A percentile compares a stretch with the other conserved stretches of the same genome.
Evolutionary conservation across 2,888 invertebrate genomes (phyloP).

Genomic region (Cephus nigrinus): DNA sequence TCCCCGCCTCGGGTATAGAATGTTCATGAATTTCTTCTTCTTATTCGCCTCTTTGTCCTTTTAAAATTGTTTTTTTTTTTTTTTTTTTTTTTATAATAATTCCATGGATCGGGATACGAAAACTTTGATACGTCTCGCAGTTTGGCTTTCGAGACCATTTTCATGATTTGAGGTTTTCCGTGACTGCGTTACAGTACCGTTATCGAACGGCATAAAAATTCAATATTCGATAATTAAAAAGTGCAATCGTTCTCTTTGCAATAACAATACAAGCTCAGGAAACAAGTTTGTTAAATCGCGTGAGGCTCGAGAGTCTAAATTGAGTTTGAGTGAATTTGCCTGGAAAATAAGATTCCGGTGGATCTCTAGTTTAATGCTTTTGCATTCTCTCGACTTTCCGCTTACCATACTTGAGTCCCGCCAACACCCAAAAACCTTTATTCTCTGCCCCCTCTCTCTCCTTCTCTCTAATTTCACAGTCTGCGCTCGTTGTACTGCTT

Average conservation of each 20-base stretch:
- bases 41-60: not conserved
- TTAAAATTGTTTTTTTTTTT: too few species aligned
- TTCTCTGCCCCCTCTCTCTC: too few species aligned
- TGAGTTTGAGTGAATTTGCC: constrained; percentile 18
- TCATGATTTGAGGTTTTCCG: not conserved
- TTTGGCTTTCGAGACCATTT: too few species aligned
- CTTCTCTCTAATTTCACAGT: too few species aligned
- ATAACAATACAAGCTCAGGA: not conserved
- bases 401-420: not conserved
- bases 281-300: not conserved
- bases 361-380: not conserved
- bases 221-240: not conserved
- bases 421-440: not conserved
- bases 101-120: too few species aligned
- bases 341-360: constrained; percentile 13
- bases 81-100: too few species aligned
- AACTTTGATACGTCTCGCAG: too few species aligned
- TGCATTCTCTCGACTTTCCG: not conserved
- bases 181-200: not conserved
- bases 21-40: not conserved
- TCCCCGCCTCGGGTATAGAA: not conserved
- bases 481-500: too few species aligned
- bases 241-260: not conserved
- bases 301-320: constrained; percentile 3
- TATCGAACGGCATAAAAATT: not conserved